Conservation (phyloP, 2,113 vertebrate genomes). For the Chinchilla lanigera region DNA sequence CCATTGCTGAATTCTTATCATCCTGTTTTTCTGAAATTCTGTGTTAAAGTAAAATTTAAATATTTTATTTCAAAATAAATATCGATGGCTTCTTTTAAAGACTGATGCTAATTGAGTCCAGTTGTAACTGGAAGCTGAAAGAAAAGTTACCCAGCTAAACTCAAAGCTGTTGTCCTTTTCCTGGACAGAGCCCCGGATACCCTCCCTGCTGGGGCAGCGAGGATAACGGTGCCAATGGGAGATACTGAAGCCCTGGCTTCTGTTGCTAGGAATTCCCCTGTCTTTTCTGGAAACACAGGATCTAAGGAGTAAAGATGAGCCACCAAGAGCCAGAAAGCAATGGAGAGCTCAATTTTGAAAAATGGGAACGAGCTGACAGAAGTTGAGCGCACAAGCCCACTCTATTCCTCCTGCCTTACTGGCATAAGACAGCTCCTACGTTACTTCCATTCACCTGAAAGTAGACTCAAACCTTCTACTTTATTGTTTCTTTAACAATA, state of each 20-base stretch:
- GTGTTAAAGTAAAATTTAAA: no score
- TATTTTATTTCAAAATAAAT: no score
- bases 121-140: neutral
- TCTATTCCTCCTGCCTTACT: neutral
- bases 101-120: neutral
- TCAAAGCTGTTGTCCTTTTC: neutral
- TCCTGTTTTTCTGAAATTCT: no score
- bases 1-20: no score
- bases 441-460: neutral
- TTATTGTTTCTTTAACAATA: neutral
- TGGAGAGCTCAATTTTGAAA: neutral
- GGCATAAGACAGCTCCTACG: neutral
- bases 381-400: neutral
- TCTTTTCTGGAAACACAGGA: neutral
- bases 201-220: neutral
- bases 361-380: neutral
- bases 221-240: neutral
- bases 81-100: neutral
- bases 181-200: neutral
- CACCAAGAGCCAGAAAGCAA: rapidly evolving
- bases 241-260: neutral
- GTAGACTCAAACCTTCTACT: neutral
- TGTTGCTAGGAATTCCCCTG: neutral
- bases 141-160: neutral
- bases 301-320: neutral